A percentile compares a stretch with the other conserved stretches of the same genome.
phyloP scores from a whole-genome alignment of 92 coral and sea anemone species.

The Pocillopora grandis region DNA sequence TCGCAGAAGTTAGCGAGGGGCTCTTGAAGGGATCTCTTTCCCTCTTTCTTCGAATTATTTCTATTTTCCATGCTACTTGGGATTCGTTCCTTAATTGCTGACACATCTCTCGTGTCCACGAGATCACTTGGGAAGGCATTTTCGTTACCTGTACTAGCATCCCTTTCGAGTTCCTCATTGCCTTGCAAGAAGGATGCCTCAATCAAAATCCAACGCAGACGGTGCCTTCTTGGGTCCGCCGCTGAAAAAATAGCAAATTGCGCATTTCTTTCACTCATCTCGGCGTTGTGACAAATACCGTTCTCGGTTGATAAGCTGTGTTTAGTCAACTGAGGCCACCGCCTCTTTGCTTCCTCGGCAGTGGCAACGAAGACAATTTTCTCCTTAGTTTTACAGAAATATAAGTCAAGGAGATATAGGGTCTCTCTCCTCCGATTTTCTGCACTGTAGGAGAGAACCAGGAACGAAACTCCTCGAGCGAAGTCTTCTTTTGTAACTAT shows the following conservation, averaged over 20 bases:
- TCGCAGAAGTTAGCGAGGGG: background rate
- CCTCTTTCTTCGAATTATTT: background rate
- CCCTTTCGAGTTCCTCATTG: background rate
- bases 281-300: background rate
- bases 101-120: background rate
- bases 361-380: background rate
- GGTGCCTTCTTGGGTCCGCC: slow-evolving; percentile 32
- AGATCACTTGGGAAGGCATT: too few relatives aligned
- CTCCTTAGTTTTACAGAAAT: background rate
- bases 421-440: background rate
- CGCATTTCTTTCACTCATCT: slow-evolving; percentile 18
- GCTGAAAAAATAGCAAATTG: slow-evolving; percentile 22
- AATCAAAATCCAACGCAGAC: slow-evolving; percentile 30
- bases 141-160: background rate
- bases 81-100: background rate
- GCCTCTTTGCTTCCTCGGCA: background rate
- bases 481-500: background rate
- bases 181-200: slow-evolving; percentile 19
- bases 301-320: background rate
- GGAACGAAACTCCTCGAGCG: background rate
- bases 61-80: background rate
- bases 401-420: background rate
- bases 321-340: background rate
- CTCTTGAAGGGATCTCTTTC: background rate
- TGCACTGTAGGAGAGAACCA: background rate